Evolutionary conservation across 2,888 invertebrate species (phyloP).

Genomic region (Dorcus parallelipipedus): DNA sequence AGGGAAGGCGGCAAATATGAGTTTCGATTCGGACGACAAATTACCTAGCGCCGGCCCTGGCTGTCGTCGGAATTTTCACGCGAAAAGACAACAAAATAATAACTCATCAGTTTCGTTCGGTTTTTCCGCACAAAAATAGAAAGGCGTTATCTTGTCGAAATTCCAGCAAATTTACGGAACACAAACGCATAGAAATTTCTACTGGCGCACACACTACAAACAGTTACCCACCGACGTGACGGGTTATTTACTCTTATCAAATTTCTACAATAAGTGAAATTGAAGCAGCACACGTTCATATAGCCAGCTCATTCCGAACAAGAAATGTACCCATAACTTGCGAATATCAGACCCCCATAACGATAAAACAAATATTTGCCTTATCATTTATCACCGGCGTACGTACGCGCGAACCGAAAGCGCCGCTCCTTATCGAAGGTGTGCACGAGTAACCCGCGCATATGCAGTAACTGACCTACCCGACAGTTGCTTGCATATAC

Average conservation of each 20-base stretch:
- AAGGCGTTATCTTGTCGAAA: background rate
- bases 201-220: background rate
- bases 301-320: constrained; percentile 3
- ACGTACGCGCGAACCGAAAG: background rate
- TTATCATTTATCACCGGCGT: constrained; percentile 7
- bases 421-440: constrained; percentile 17
- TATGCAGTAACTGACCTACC: constrained; percentile 50
- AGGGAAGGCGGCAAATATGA: no score
- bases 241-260: constrained; percentile 9
- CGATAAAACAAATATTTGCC: constrained; percentile 20
- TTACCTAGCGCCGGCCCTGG: no score
- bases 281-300: constrained; percentile 4
- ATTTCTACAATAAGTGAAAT: constrained; percentile 15
- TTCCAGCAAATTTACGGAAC: background rate
- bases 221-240: constrained; percentile 5
- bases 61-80: no score
- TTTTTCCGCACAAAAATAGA: background rate
- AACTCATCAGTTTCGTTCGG: background rate
- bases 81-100: background rate
- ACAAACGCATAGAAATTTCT: background rate
- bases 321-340: constrained; percentile 11
- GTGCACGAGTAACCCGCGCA: constrained; percentile 39
- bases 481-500: constrained; percentile 47
- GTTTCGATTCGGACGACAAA: no score
- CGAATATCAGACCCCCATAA: constrained; percentile 18